Conservation (phyloP, 2,113 vertebrate species). For the Colinus virginianus region DNA sequence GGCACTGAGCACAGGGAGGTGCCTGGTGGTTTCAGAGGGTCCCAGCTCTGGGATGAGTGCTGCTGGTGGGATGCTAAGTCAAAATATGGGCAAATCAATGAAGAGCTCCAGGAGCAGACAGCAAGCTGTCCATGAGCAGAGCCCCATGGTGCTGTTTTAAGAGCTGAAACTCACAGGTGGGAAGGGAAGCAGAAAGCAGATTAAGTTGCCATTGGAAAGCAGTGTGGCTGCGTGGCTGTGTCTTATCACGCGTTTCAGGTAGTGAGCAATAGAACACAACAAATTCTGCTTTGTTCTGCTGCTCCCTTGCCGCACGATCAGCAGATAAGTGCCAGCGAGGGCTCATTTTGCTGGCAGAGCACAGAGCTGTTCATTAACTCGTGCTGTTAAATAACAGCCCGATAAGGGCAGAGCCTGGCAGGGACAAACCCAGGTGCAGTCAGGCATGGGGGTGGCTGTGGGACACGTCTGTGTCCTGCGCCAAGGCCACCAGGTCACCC, state of each 20-base stretch:
- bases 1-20: not conserved
- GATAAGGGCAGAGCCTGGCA: slow-evolving; percentile 22
- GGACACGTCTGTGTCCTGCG: not conserved
- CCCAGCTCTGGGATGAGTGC: fast-evolving
- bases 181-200: slow-evolving; percentile 36
- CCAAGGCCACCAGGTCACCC: fast-evolving
- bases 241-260: not conserved
- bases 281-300: slow-evolving; percentile 62
- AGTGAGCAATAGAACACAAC: not conserved
- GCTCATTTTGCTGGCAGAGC: slow-evolving; percentile 16
- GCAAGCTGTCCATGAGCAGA: not conserved
- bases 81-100: not conserved
- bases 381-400: slow-evolving; percentile 6
- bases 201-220: slow-evolving; percentile 27
- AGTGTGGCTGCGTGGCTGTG: not conserved
- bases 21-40: not conserved
- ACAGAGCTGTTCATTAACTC: slow-evolving; percentile 64
- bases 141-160: not conserved
- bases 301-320: fast-evolving
- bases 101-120: not conserved
- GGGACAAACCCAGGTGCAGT: not conserved
- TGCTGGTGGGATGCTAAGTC: not conserved
- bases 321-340: slow-evolving; percentile 5
- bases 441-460: fast-evolving
- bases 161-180: not conserved